These are phyloP conservation scores for Melanostoma mellinum DNA, from an alignment of 2,888 invertebrate genomes.

Conservation along the genomic window DNA sequence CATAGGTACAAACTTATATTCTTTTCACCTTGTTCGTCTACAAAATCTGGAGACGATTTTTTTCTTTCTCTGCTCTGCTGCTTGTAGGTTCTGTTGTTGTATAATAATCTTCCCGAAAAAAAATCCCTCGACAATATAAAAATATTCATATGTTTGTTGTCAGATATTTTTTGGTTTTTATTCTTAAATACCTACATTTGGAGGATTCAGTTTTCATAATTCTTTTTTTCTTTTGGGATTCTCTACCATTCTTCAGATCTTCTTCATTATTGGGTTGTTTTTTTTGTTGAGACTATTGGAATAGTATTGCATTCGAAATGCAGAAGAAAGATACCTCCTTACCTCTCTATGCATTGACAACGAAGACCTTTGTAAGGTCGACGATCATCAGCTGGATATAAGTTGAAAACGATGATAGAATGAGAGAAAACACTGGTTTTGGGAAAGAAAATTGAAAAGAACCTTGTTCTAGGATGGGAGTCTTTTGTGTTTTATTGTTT, in stretches of 20 bases:
- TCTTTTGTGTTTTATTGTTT: slow-evolving; percentile 1
- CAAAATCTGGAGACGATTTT: slow-evolving; percentile 74
- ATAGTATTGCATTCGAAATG: slow-evolving; percentile 60
- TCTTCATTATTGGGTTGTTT: slow-evolving; percentile 37
- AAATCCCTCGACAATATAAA: slow-evolving; percentile 48
- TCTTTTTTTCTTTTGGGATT: slow-evolving; percentile 34
- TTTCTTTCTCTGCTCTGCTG: slow-evolving; percentile 46
- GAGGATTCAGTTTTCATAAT: slow-evolving; percentile 70
- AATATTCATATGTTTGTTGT: slow-evolving; percentile 67
- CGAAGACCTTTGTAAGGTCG: slow-evolving; percentile 57
- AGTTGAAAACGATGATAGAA: not conserved
- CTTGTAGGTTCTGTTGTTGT: slow-evolving; percentile 64
- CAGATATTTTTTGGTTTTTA: slow-evolving; percentile 50
- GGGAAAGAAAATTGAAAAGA: not conserved
- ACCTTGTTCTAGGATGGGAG: not conserved
- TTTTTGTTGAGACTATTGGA: slow-evolving; percentile 14
- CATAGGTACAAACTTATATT: slow-evolving; percentile 6
- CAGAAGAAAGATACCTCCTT: slow-evolving; percentile 26
- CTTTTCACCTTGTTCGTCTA: slow-evolving; percentile 63
- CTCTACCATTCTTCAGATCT: slow-evolving; percentile 38
- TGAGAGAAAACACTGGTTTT: not conserved
- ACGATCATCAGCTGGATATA: slow-evolving; percentile 42
- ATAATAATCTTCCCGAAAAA: slow-evolving; percentile 55
- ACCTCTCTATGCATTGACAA: slow-evolving; percentile 22
- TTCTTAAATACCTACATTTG: slow-evolving; percentile 38